Evolutionary conservation across 53 echinoderm and acorn worm genomes (phyloP), one percentile per base, ranked within the genome.

Genomic region (Hippasteria phrygiana): DNA sequence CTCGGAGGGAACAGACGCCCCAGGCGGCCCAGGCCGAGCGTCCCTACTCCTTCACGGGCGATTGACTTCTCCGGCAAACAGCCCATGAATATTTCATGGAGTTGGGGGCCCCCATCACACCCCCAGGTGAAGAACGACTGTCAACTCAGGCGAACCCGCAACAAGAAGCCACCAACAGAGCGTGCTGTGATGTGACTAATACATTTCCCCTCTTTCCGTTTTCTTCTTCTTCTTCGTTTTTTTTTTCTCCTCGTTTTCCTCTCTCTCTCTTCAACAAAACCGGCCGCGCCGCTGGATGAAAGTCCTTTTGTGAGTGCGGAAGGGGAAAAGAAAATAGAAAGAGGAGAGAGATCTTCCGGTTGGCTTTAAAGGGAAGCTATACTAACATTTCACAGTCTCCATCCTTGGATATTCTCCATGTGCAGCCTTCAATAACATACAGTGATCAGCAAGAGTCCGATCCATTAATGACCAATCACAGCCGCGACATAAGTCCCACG

Each of bases 21-120:
- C 64, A 43, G 81, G 81, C 81, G 81, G 64, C 81, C 50, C 81
- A 56, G 63, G n/a, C 65, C 64, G 35, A 43, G 81, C 81, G 65
- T 81, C 81, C 81, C 62, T 65, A 35, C 40, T 76, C 63, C 75
- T 70, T 89, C 79, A 78, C 89, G 89, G 77, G 45, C 89, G 67
- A 71, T 79, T 89, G 89, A 89, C 89, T 89, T 89, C 71, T 51
- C 43, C 28, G 71, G 70, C 89, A 89, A 89, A 89, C 78, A n/a
- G 78, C 89, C 89, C 79, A 89, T 89, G 89, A 89, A 89, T 89
- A 89, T 89, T 89, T 89, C 89, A 89, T 89, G 78, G 79, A 89
- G 77, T 40, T 42, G 78, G 46, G 69, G 55, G 54, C 41, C 63
- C 45, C 53, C 54, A 41, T 67, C 89, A 79, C 43, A 43, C 45